Percentiles rank a stretch among this genome's conserved stretches.
Conservation (phyloP, 2,797 vertebrate species). For the Hyperoplus immaculatus region DNA sequence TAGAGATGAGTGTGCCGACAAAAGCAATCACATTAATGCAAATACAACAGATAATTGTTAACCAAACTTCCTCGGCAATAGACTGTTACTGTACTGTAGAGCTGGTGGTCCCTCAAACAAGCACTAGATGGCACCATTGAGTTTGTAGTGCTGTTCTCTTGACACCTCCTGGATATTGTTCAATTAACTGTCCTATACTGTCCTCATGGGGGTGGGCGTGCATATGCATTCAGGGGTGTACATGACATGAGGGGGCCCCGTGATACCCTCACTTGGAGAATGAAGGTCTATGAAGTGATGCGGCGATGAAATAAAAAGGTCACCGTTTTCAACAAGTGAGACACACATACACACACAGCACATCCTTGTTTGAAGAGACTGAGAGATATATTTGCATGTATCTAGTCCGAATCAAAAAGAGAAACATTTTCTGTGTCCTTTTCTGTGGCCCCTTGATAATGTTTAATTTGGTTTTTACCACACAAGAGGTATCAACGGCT, state of each 20-base stretch:
- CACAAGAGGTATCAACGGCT: conserved; percentile 62
- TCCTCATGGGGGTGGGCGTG: conserved; percentile 65
- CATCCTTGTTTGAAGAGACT: conserved; percentile 57
- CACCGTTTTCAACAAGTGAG: conserved; percentile 65
- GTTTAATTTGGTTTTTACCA: conserved; percentile 65
- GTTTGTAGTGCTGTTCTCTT: conserved; percentile 59
- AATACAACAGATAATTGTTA: conserved; percentile 87
- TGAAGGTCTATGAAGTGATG: conserved; percentile 63
- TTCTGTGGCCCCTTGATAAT: conserved; percentile 55
- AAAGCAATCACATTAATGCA: conserved; percentile 86
- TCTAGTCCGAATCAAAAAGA: conserved; percentile 68
- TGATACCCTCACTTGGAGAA: conserved; percentile 68
- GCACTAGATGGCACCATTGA: conserved; percentile 89
- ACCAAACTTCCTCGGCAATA: conserved; percentile 79
- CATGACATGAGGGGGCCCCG: conserved; percentile 60
- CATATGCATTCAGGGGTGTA: conserved; percentile 66
- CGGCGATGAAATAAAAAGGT: conserved; percentile 66
- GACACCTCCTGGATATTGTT: conserved; percentile 73
- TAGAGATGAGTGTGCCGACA: conserved; percentile 85
- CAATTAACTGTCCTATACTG: conserved; percentile 74
- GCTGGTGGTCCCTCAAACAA: neutral
- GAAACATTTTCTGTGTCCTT: conserved; percentile 56
- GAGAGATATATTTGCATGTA: conserved; percentile 69
- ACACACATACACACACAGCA: conserved; percentile 20
- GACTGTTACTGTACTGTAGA: conserved; percentile 46